Base-by-base conservation (phyloP, 2,797 vertebrate species). In the Odontamblyopus lacepedii region DNA sequence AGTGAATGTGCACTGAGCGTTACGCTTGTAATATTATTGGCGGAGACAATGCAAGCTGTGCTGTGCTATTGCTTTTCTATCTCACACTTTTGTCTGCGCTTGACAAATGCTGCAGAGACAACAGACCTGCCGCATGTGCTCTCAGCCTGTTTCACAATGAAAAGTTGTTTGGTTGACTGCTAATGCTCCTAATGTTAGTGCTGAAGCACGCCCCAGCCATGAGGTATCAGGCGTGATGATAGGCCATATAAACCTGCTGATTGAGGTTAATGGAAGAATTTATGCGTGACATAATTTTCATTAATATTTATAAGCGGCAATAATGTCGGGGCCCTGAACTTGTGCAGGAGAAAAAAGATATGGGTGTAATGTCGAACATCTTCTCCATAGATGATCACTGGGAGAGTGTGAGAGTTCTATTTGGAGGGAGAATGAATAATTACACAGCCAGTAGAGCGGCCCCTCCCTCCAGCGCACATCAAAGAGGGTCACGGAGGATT, bases 251-350 rank as follows among this genome's bases (percentile, higher is more conserved):
- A 82, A 85, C 76, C 69, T 77, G 79, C 85, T 84, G 86, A 84
- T 80, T 77, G 72, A 75, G 81, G 91, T 92, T 92, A 94, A 91
- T 90, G 87, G 87, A 78, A 85, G 75, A 82, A 89, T 90, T 90
- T 92, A 88, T 86, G 86, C 72, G 23, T 77, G 81, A 87, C 83
- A 85, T 75, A 82, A 70, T 82, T 79, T 70, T 77, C 64, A 91
- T 94, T 87, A 92, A 93, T 93, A 94, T 93, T 89, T 86, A 93
- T 87, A 78, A 81, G 81, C 76, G 79, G 82, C 83, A 57, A 81
- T 82, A 78, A 89, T 74, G 75, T 81, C 83, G 84, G 71, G 80
- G 78, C 83, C 75, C 77, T 83, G 87, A 88, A 88, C 86, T 75
- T 57, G n/a, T 63, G 32, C 16, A 61, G 66, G 35, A 78, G 73